phyloP scores from a whole-genome alignment of 2,888 invertebrate genomes.

The Pristionchus japonicus region DNA sequence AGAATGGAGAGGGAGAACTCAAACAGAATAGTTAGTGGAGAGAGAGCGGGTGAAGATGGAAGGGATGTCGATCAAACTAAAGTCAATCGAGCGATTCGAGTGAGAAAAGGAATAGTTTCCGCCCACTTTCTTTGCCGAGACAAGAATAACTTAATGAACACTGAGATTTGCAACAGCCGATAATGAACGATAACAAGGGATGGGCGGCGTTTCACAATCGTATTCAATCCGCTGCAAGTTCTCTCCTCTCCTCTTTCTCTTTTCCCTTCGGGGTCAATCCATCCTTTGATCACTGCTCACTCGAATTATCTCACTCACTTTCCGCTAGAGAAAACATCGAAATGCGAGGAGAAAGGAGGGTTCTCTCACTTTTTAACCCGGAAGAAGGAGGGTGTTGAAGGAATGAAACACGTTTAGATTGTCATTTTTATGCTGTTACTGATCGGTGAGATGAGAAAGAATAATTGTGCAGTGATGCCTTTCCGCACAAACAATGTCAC shows the following conservation, averaged over 20 bases:
- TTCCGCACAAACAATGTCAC: not conserved
- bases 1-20: not conserved
- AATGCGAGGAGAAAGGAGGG: not conserved
- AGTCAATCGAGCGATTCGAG: not conserved
- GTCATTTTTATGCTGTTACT: not conserved
- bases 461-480: not conserved
- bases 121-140: too few species aligned
- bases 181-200: too few species aligned
- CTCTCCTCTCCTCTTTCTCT: not conserved
- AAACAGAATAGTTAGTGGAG: not conserved
- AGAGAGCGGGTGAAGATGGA: not conserved
- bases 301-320: constrained; percentile 1
- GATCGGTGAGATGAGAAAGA: not conserved
- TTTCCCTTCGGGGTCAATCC: not conserved
- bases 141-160: too few species aligned
- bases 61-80: not conserved
- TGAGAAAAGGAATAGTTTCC: not conserved
- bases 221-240: constrained; percentile 7
- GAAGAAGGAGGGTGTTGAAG: not conserved
- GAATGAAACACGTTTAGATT: not conserved
- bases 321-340: constrained; percentile 34
- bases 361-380: not conserved
- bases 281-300: constrained; percentile 5
- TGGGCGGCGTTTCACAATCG: not conserved
- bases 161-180: not conserved